Base-by-base conservation (phyloP, 2,113 vertebrate species). In the Chloebia gouldiae region DNA sequence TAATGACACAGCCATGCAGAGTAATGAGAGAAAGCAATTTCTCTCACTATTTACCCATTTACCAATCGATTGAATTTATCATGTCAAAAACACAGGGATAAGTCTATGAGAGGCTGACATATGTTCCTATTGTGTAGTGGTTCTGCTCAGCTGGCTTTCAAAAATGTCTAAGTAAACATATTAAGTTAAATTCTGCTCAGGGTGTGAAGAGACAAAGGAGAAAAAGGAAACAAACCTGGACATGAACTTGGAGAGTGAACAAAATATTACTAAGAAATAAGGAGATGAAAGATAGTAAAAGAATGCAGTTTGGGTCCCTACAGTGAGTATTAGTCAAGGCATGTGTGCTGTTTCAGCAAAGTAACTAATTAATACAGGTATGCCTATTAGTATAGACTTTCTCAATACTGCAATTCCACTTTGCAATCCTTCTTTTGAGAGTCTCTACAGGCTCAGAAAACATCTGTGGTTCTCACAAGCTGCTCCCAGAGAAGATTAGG, bases 21-120 rank as follows among this genome's bases (percentile, higher is more conserved):
- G 93, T 97, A 97, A 96, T 93, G 95, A 97, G 76, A 94, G 92
- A 97, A 96, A 97, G 93, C 76, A 96, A 97, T 96, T 97, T 96
- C 92, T 96, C 94, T 96, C 96, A 95, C 90, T 95, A 94, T 96
- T 97, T 97, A 88, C 91, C 88, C 80, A 94, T 96, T 96, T 96
- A 93, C 90, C 90, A 90, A 96, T 96, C 44, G n/a, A 97, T 92
- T 95, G 92, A 90, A 96, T 93, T 72, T 82, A 85, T 95, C 78
- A 50, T 50, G 64, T 94, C 70, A 90, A 95, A 96, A 97, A 92
- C 81, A 93, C 35, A 42, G 47, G 44, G 68, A 75, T 81, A 73
- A 90, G 45, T 84, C 86, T 33, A 45, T 92, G 65, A 71, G 24
- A 33, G 51, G 61, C 56, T 7, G 2, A 63, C 35, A 54, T 25